phyloP scores from a whole-genome alignment of 2,888 invertebrate species.

The Tenthredo distinguenda region DNA sequence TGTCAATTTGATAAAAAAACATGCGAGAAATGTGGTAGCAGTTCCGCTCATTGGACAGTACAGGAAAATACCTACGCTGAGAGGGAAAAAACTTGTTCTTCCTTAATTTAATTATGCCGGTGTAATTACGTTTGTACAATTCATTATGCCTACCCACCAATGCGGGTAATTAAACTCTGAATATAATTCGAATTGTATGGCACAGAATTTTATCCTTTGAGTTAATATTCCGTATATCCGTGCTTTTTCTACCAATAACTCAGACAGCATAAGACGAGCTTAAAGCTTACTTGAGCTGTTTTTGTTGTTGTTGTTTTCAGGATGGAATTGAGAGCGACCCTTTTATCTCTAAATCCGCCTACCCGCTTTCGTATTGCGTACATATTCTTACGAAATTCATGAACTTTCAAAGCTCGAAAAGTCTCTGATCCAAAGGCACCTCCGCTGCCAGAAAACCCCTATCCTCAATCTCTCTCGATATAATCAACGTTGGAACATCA shows the following conservation, averaged over 20 bases:
- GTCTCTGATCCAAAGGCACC: neutral
- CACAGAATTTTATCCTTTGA: neutral
- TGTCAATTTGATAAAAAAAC: neutral
- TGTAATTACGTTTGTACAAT: slow-evolving; percentile 27
- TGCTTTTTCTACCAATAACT: slow-evolving; percentile 1
- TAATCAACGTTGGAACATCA: neutral
- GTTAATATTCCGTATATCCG: neutral
- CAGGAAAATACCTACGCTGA: neutral
- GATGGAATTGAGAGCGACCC: slow-evolving; percentile 14
- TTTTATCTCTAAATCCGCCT: neutral
- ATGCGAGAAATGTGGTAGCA: neutral
- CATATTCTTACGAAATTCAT: slow-evolving; percentile 9
- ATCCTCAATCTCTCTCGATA: neutral
- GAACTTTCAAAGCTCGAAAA: slow-evolving; percentile 1
- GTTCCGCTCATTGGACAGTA: neutral
- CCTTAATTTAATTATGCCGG: neutral
- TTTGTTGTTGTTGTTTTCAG: neutral
- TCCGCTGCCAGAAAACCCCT: neutral
- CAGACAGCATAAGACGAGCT: slow-evolving; percentile 12
- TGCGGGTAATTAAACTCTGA: neutral
- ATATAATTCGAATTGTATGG: neutral
- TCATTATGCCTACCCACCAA: neutral
- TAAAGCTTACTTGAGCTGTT: neutral
- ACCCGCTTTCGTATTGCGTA: neutral
- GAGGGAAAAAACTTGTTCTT: neutral